These are phyloP conservation scores for Otolemur crassicaudatus DNA, from an alignment of 2,797 vertebrate genomes.

Conservation along the genomic window DNA sequence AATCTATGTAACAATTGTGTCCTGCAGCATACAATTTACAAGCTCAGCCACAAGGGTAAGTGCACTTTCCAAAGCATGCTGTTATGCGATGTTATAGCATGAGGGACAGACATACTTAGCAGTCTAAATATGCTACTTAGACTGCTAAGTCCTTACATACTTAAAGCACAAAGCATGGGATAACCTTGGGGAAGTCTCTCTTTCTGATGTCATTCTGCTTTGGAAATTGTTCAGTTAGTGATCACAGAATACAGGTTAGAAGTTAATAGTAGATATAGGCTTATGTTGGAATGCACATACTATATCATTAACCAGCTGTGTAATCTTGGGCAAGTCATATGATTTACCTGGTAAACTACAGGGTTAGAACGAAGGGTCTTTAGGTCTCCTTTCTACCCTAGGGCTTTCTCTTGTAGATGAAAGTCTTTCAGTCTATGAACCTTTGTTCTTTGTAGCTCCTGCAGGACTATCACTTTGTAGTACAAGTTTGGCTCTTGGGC, in stretches of 20 bases:
- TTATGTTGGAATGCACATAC: not conserved
- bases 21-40: not conserved
- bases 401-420: not conserved
- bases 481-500: not conserved
- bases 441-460: not conserved
- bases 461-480: not conserved
- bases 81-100: not conserved
- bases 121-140: too few species aligned
- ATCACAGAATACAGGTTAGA: not conserved
- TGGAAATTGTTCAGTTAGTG: not conserved
- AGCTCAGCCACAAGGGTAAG: not conserved
- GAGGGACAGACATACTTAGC: not conserved
- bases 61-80: not conserved
- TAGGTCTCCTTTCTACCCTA: not conserved
- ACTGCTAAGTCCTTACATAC: not conserved
- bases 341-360: not conserved
- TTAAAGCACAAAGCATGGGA: not conserved
- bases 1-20: conserved; percentile 6
- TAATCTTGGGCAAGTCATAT: not conserved
- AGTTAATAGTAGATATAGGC: not conserved
- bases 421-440: not conserved
- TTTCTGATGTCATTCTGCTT: not conserved
- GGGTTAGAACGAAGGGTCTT: not conserved
- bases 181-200: not conserved
- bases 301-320: not conserved